Evolutionary conservation across 1,140 invertebrate species (phyloP).

Genomic region (Ctenoplectra terminalis): DNA sequence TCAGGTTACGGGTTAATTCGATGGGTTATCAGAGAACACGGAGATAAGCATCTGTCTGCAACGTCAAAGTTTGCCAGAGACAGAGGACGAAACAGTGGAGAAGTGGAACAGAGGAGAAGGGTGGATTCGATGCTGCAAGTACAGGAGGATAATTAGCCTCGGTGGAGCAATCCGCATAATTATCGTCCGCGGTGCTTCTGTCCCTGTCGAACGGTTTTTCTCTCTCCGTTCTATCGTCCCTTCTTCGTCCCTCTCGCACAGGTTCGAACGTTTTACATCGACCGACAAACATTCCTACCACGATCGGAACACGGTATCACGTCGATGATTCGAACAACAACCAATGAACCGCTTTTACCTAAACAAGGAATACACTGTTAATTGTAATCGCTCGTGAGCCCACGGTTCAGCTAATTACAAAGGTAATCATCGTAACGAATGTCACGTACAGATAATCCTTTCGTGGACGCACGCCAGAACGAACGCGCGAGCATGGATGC

Average conservation of each 20-base stretch:
- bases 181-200: constrained; percentile 63
- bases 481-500: background rate
- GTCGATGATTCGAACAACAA: constrained; percentile 64
- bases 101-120: constrained; percentile 39
- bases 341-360: constrained; percentile 68
- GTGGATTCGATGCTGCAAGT: constrained; percentile 60
- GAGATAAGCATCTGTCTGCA: constrained; percentile 65
- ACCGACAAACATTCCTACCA: constrained; percentile 53
- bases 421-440: constrained; percentile 73
- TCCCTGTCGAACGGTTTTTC: constrained; percentile 40
- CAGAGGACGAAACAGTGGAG: constrained; percentile 39
- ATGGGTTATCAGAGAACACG: constrained; percentile 50
- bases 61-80: constrained; percentile 62
- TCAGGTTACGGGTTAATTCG: constrained; percentile 50
- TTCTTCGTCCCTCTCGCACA: background rate
- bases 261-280: constrained; percentile 58
- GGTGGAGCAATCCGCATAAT: constrained; percentile 70
- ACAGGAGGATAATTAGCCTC: constrained; percentile 69
- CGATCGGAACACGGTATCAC: constrained; percentile 56
- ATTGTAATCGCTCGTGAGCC: constrained; percentile 69
- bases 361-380: constrained; percentile 69
- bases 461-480: constrained; percentile 29
- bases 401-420: constrained; percentile 66
- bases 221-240: background rate
- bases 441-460: constrained; percentile 64